Evolutionary conservation across 2,797 vertebrate species (phyloP).

Genomic region (Anisognathus igniventris): DNA sequence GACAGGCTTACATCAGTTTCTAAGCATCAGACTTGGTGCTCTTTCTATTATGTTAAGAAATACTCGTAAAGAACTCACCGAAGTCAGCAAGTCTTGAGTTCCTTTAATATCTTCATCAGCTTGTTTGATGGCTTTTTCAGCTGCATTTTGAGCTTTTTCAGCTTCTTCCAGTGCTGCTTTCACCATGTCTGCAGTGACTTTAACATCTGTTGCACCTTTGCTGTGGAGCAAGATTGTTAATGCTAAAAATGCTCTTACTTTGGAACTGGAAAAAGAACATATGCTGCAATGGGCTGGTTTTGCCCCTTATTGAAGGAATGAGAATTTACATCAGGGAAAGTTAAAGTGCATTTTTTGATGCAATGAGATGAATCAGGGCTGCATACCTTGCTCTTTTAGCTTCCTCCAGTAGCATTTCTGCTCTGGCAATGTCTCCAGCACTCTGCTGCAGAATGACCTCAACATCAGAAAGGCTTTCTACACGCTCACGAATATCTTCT

Average conservation of each 20-base stretch:
- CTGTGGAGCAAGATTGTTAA: slow-evolving; percentile 68
- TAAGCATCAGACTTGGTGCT: background rate
- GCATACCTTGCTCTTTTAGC: slow-evolving; percentile 86
- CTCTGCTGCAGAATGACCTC: slow-evolving; percentile 90
- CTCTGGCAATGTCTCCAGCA: slow-evolving; percentile 84
- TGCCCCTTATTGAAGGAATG: background rate
- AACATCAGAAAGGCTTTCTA: slow-evolving; percentile 89
- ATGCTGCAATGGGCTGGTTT: background rate
- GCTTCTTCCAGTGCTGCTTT: slow-evolving; percentile 88
- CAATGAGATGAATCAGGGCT: background rate
- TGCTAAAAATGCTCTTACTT: background rate
- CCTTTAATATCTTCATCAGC: slow-evolving; percentile 86
- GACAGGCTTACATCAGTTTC: background rate
- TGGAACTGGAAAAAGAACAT: background rate
- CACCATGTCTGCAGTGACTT: slow-evolving; percentile 84
- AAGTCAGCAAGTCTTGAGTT: slow-evolving; percentile 87
- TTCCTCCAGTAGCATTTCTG: slow-evolving; percentile 85
- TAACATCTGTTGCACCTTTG: slow-evolving; percentile 84
- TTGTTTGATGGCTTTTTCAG: slow-evolving; percentile 87
- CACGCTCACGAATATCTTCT: slow-evolving; percentile 87
- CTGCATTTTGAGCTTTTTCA: slow-evolving; percentile 84
- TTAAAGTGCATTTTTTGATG: background rate
- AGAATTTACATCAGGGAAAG: background rate
- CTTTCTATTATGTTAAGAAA: background rate
- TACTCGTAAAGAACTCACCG: slow-evolving; percentile 73